Base-by-base conservation (phyloP, 2,113 vertebrate genomes). In the Perca schrenkii region DNA sequence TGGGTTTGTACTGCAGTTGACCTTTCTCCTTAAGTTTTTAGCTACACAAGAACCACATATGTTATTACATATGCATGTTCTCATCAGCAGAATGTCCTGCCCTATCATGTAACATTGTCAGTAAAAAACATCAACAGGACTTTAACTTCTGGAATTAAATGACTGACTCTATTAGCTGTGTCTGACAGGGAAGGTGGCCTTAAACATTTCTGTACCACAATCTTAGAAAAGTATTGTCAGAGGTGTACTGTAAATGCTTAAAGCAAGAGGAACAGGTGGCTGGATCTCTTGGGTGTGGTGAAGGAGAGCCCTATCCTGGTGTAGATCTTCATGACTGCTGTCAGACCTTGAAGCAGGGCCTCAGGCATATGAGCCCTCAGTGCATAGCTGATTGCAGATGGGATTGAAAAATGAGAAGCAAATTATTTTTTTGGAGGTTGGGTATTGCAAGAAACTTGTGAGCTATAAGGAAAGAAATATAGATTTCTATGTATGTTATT, bases 271-370 rank as follows among this genome's bases (percentile, higher is more conserved):
- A 79, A 56, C 88, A 86, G 80, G 82, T 87, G 82, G 61, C 71
- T 74, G 70, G 28, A 75, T 78, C 53, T 82, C 75, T 62, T 8
- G 43, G 77, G 54, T 57, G 63, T 67, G 15, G 0, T 46, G 76
- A 80, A 84, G 36, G 63, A 77, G 76, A 68, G 43, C 25, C 36
- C 2, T n/a, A 11, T 74, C 75, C 40, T 57, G 47, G 40, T 88
- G 73, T 76, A 75, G 66, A 77, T 77, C 72, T 80, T 77, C 36
- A 66, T 65, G 63, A 8, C 64, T 79, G 60, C 77, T 86, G 84
- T 87, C 89, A 86, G 77, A 80, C 54, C 79, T 87, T 77, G 75
- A 80, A 77, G 87, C 84, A 58, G 73, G 53, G 80, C 89, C 78
- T 79, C 80, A 3, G 86, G 85, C 78, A 5, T 47, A n/a, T n/a